These are phyloP conservation scores for Lates calcarifer DNA, from an alignment of 2,113 vertebrate genomes.

Conservation along the genomic window DNA sequence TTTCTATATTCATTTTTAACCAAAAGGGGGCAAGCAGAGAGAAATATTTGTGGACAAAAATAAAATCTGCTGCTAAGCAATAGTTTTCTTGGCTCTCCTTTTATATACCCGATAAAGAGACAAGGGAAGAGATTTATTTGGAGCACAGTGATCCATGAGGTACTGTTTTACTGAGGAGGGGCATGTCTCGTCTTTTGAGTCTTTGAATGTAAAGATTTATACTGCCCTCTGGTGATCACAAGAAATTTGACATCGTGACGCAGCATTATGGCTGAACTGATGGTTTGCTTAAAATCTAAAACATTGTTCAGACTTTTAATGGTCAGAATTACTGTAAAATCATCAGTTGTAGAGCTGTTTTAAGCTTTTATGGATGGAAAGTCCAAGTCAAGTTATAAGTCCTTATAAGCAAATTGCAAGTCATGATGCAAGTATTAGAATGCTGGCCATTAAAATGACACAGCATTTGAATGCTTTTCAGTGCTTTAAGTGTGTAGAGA, in stretches of 20 bases:
- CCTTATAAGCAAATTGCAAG: neutral
- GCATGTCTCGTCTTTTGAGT: neutral
- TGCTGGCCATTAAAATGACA: neutral
- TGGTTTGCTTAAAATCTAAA: neutral
- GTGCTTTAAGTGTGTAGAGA: neutral
- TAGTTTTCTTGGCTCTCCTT: neutral
- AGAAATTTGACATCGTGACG: conserved; percentile 59
- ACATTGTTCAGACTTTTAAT: neutral
- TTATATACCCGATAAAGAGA: neutral
- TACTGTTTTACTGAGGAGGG: neutral
- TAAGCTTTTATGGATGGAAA: neutral
- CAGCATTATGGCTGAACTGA: conserved; percentile 43
- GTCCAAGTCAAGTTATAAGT: neutral
- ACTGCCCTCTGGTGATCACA: conserved; percentile 62
- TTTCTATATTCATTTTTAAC: neutral
- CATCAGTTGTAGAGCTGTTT: neutral
- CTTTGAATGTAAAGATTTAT: neutral
- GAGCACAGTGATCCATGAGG: neutral
- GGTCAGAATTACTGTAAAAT: neutral
- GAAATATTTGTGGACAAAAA: neutral
- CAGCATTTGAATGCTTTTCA: neutral
- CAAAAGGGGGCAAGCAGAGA: neutral
- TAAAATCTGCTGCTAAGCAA: neutral
- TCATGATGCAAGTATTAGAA: neutral
- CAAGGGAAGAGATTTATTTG: neutral